phyloP scores from a whole-genome alignment of 2,888 invertebrate genomes.

The Asteroscopus sphinx region DNA sequence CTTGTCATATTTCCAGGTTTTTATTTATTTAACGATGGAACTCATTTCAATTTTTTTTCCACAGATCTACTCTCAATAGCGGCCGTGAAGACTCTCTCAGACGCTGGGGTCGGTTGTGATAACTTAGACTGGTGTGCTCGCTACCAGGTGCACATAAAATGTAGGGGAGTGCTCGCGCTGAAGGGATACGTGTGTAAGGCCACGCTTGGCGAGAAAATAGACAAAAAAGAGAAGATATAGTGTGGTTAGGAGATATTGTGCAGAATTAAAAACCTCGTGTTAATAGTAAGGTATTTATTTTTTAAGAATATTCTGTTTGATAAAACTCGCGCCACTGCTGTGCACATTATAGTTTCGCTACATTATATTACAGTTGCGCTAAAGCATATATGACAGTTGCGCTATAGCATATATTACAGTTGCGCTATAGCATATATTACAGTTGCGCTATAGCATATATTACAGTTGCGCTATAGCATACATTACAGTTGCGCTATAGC shows the following conservation, averaged over 20 bases:
- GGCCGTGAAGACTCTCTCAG: slow-evolving; percentile 89
- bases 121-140: slow-evolving; percentile 94
- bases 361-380: background rate
- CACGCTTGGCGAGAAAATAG: slow-evolving; percentile 68
- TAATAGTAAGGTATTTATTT: slow-evolving; percentile 52
- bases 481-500: no score
- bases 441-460: background rate
- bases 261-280: slow-evolving; percentile 23
- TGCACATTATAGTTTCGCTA: background rate
- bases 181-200: slow-evolving; percentile 95
- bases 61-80: slow-evolving; percentile 85
- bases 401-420: no score
- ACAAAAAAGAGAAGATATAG: slow-evolving; percentile 26
- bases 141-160: slow-evolving; percentile 97
- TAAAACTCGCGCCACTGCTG: background rate
- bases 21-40: no score
- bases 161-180: slow-evolving; percentile 96
- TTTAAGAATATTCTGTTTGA: slow-evolving; percentile 42
- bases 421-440: no score
- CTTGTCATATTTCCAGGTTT: no score
- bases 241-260: background rate
- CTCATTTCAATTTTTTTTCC: no score
- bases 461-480: no score
- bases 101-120: slow-evolving; percentile 78
- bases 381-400: background rate